Conservation (phyloP, 2,888 invertebrate species). For the Hermaeophaga mercurialis region DNA sequence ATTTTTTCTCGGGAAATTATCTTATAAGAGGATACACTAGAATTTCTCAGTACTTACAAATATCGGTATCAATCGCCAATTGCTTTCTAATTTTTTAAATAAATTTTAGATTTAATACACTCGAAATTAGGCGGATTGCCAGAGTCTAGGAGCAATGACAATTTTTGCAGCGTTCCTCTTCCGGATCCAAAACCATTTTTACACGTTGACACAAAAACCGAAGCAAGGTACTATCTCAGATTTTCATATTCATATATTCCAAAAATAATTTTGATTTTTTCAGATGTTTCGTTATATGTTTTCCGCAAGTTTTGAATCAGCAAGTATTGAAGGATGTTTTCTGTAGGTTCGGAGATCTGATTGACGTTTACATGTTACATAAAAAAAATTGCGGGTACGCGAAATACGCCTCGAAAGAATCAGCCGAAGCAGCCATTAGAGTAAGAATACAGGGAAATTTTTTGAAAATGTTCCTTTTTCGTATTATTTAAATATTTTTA, state of each 20-base stretch:
- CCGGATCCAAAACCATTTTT: slow-evolving; percentile 75
- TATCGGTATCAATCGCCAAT: no score
- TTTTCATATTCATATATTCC: not conserved
- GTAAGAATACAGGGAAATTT: slow-evolving; percentile 51
- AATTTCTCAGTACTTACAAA: no score
- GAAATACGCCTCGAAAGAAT: slow-evolving; percentile 76
- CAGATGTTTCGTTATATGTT: slow-evolving; percentile 70
- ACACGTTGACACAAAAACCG: slow-evolving; percentile 68
- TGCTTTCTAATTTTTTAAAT: no score
- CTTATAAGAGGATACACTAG: no score
- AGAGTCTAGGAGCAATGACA: slow-evolving; percentile 33
- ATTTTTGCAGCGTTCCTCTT: slow-evolving; percentile 70
- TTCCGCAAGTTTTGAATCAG: slow-evolving; percentile 71
- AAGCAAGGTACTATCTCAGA: slow-evolving; percentile 65
- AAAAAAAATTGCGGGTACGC: slow-evolving; percentile 94
- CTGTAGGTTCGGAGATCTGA: slow-evolving; percentile 87
- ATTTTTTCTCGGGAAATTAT: no score
- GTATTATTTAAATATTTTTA: slow-evolving; percentile 38
- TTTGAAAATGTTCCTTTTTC: slow-evolving; percentile 4
- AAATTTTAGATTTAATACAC: slow-evolving; percentile 37
- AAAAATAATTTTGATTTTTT: slow-evolving; percentile 24
- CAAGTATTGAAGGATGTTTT: slow-evolving; percentile 85
- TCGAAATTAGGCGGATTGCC: slow-evolving; percentile 34
- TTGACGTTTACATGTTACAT: slow-evolving; percentile 86
- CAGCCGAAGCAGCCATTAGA: slow-evolving; percentile 77